Percentiles rank a stretch among this genome's conserved stretches.
These are phyloP conservation scores for Lepus americanus DNA, from an alignment of 2,113 vertebrate species.

Conservation along the genomic window DNA sequence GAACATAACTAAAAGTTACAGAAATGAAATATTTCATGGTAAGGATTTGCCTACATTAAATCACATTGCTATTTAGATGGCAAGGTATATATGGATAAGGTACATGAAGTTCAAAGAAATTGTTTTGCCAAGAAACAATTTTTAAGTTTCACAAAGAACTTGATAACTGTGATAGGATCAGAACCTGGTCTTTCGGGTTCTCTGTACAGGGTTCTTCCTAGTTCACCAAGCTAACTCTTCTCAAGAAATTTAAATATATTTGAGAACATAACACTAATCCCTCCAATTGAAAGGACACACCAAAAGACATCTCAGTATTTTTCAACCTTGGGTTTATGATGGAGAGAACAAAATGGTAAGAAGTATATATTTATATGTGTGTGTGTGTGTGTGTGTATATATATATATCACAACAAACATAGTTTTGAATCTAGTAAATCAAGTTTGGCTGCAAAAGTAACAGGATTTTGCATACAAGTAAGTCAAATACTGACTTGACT, in stretches of 20 bases:
- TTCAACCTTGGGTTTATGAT: not conserved
- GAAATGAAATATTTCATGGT: not conserved
- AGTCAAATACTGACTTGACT: not conserved
- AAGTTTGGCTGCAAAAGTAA: not conserved
- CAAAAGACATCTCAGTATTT: not conserved
- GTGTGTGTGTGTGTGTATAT: too few relatives aligned
- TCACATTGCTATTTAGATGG: not conserved
- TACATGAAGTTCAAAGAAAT: not conserved
- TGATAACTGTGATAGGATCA: not conserved
- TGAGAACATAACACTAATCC: not conserved
- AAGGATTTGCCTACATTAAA: not conserved
- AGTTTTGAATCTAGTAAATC: slow-evolving; percentile 13
- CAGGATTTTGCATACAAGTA: not conserved
- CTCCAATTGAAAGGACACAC: not conserved
- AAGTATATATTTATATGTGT: not conserved
- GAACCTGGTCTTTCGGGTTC: not conserved
- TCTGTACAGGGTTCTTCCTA: not conserved
- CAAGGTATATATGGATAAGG: not conserved
- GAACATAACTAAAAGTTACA: not conserved
- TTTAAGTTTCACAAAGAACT: not conserved
- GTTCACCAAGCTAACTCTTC: not conserved
- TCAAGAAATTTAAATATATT: not conserved
- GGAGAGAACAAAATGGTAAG: not conserved
- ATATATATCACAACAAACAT: not conserved
- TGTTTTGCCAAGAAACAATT: not conserved